Percentiles rank a stretch among this genome's conserved stretches.
Evolutionary conservation across 2,113 vertebrate species (phyloP).

Genomic region (Camelus bactrianus): DNA sequence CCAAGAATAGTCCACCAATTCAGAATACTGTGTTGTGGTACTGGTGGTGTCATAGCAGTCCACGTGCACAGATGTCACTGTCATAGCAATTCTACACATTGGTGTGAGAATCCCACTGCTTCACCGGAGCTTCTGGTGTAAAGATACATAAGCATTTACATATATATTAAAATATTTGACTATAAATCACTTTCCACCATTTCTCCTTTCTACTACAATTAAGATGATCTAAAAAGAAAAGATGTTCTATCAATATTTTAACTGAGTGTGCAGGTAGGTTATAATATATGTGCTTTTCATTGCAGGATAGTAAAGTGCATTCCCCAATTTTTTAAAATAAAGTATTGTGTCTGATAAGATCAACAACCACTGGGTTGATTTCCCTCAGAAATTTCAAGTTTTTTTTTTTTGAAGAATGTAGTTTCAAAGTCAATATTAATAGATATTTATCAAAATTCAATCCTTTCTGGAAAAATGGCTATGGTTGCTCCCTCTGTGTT

Average conservation of each 20-base stretch:
- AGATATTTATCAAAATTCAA: constrained; percentile 1
- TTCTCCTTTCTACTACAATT: not conserved
- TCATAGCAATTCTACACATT: not conserved
- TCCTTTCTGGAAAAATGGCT: constrained; percentile 1
- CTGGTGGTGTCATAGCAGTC: not conserved
- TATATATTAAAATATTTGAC: not conserved
- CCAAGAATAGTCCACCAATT: not conserved
- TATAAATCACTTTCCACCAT: not conserved
- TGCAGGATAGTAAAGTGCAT: not conserved
- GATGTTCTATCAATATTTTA: not conserved
- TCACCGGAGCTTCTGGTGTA: not conserved
- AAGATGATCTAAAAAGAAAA: not conserved
- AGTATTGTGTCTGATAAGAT: not conserved
- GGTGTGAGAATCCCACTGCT: not conserved
- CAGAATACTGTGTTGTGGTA: not conserved
- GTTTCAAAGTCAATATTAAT: not conserved
- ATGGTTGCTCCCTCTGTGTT: not conserved
- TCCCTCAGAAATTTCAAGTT: not conserved
- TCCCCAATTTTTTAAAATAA: not conserved
- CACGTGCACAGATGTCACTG: rapidly evolving
- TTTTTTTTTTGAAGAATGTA: constrained; percentile 7
- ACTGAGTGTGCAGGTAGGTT: not conserved
- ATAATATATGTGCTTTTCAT: not conserved
- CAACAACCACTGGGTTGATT: not conserved
- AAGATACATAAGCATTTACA: not conserved